Conservation (phyloP, 2,113 vertebrate genomes). For the Anarhynchus alexandrinus region DNA sequence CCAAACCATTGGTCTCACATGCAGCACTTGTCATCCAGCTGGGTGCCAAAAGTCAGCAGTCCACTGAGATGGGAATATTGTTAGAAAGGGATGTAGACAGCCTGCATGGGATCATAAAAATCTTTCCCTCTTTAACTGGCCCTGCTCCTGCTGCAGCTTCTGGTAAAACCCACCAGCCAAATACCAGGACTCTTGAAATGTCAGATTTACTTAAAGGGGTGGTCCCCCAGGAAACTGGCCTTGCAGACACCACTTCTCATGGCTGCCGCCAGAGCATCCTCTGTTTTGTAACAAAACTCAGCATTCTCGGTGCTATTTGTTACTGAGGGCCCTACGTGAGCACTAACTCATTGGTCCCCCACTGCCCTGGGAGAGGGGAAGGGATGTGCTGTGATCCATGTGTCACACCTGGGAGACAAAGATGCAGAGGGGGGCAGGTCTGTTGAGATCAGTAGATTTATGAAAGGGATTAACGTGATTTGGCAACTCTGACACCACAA, state of each 20-base stretch:
- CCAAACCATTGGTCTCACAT: not conserved
- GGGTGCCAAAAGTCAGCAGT: not conserved
- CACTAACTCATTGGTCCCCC: not conserved
- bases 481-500: not conserved
- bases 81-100: not conserved
- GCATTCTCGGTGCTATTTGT: rapidly evolving
- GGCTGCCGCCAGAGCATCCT: not conserved
- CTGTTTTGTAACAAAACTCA: not conserved
- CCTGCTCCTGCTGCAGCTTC: not conserved
- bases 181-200: not conserved
- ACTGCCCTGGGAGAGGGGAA: not conserved
- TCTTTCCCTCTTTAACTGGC: not conserved
- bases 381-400: not conserved
- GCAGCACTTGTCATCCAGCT: not conserved
- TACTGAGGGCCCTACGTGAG: rapidly evolving
- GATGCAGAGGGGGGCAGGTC: not conserved
- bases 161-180: not conserved
- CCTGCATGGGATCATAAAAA: not conserved
- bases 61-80: not conserved
- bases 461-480: not conserved
- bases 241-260: not conserved
- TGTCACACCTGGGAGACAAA: not conserved
- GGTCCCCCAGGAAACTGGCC: not conserved
- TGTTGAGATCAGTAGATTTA: not conserved
- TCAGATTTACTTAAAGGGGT: not conserved